Evolutionary conservation across 2,797 vertebrate genomes (phyloP).

Genomic region (Eupleurogrammus muticus): DNA sequence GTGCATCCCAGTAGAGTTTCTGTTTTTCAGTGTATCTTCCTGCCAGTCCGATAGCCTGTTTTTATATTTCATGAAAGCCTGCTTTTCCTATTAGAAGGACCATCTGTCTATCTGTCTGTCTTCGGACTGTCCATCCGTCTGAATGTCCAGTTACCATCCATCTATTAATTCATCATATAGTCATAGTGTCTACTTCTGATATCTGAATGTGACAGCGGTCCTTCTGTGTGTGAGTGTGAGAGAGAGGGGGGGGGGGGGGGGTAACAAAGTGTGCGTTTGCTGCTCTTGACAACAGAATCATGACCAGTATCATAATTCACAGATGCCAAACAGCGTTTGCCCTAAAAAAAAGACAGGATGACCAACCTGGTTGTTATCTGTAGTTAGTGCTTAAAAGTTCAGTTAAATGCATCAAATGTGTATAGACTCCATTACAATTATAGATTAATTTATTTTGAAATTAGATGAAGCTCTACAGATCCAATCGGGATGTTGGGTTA

Average conservation of each 20-base stretch:
- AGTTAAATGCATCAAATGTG: constrained; percentile 29
- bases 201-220: constrained; percentile 47
- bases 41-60: constrained; percentile 53
- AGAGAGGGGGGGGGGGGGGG: neutral
- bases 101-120: constrained; percentile 70
- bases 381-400: neutral
- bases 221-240: neutral
- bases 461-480: constrained; percentile 25
- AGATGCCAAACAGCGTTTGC: constrained; percentile 2
- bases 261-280: constrained; percentile 15
- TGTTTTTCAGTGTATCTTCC: constrained; percentile 59
- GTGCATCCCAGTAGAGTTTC: constrained; percentile 66
- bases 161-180: constrained; percentile 52
- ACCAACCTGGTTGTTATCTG: constrained; percentile 7
- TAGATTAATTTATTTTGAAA: constrained; percentile 35
- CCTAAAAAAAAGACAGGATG: neutral
- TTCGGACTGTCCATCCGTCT: constrained; percentile 68
- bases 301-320: constrained; percentile 18
- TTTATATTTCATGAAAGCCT: constrained; percentile 62
- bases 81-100: constrained; percentile 65
- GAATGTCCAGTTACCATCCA: constrained; percentile 43
- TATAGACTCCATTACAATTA: neutral
- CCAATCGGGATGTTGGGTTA: neutral
- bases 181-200: constrained; percentile 36
- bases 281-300: constrained; percentile 6